Evolutionary conservation across 2,113 vertebrate species (phyloP).

Genomic region (Gavia stellata): DNA sequence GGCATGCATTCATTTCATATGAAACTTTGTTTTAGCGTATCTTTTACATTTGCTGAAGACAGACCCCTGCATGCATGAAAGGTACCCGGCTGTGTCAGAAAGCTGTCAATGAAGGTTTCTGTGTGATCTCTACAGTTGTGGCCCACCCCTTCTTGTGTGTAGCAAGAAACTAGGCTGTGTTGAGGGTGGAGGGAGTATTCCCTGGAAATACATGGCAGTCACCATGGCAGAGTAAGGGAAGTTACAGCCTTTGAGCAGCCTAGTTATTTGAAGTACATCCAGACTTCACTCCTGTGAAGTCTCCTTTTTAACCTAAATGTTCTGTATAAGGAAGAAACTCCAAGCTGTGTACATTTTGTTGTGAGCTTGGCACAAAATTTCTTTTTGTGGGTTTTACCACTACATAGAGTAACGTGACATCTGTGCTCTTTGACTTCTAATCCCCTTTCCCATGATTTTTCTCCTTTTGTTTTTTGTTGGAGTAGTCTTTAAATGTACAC

Average conservation of each 20-base stretch:
- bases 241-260: neutral
- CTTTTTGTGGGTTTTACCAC: neutral
- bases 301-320: neutral
- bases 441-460: neutral
- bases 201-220: neutral
- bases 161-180: neutral
- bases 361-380: neutral
- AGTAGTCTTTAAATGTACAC: neutral
- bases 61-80: fast-evolving
- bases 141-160: neutral
- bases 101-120: neutral
- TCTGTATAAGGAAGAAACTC: neutral
- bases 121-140: neutral
- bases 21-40: neutral
- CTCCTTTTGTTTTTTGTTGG: neutral
- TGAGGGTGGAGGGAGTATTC: neutral
- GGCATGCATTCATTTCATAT: neutral
- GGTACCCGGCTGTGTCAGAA: neutral
- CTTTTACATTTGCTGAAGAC: neutral
- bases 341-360: neutral
- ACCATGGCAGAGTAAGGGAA: neutral
- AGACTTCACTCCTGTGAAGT: neutral
- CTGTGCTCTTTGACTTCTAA: neutral
- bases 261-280: neutral
- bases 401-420: neutral